Conservation (phyloP, 2,888 invertebrate genomes). For the Elegia similella region DNA sequence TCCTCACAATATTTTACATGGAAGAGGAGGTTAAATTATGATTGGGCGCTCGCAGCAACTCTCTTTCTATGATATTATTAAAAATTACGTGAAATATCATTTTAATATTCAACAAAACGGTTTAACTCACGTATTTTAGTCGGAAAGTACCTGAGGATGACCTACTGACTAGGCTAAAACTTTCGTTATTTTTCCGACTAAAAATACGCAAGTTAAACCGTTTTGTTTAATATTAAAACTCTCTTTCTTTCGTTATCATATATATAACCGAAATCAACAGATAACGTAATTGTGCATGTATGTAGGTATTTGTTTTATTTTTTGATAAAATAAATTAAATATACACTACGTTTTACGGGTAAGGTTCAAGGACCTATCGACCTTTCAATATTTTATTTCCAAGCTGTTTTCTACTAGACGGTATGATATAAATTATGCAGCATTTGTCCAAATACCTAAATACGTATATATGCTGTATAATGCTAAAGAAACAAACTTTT, state of each 20-base stretch:
- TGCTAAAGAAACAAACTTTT: too few species aligned
- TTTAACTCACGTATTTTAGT: too few species aligned
- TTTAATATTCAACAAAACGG: too few species aligned
- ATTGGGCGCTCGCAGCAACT: not conserved
- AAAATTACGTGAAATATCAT: too few species aligned
- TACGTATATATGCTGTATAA: not conserved
- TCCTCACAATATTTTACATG: constrained; percentile 17
- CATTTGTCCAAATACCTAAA: not conserved
- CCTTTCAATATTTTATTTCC: not conserved
- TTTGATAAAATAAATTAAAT: not conserved
- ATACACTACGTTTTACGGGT: not conserved
- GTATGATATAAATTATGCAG: constrained; percentile 1
- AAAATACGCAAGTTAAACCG: too few species aligned
- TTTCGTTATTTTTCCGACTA: too few species aligned
- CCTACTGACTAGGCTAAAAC: too few species aligned
- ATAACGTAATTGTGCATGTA: not conserved
- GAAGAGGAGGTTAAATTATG: not conserved
- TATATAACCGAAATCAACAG: not conserved
- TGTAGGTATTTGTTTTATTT: not conserved
- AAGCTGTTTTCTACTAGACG: not conserved
- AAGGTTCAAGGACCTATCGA: not conserved
- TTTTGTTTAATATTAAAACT: too few species aligned
- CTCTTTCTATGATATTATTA: too few species aligned
- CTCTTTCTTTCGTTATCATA: too few species aligned
- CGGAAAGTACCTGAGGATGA: too few species aligned